Conservation (phyloP, 2,888 invertebrate species). For the Acanthacorydalis orientalis region DNA sequence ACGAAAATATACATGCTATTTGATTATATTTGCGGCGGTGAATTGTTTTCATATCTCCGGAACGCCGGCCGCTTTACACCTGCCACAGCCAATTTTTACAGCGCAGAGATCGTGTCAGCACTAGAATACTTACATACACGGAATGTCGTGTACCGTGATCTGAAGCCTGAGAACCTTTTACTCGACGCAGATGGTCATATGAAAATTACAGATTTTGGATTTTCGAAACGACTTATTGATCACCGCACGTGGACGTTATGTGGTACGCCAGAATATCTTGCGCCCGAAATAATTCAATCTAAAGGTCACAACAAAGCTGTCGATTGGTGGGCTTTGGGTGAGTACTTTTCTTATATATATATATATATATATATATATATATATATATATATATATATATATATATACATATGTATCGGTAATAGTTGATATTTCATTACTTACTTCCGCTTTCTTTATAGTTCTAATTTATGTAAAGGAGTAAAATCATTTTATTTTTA, state of each 20-base stretch:
- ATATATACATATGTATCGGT: too few species aligned
- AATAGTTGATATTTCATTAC: too few species aligned
- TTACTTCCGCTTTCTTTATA: too few species aligned
- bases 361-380: not conserved
- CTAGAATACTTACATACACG: conserved; percentile 85
- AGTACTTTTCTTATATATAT: conserved; percentile 14
- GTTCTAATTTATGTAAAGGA: too few species aligned
- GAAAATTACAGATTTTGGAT: conserved; percentile 96
- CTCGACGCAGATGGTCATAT: conserved; percentile 86
- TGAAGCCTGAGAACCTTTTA: conserved; percentile 89
- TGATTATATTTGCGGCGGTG: conserved; percentile 93
- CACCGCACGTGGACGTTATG: conserved; percentile 86
- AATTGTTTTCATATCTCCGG: conserved; percentile 87
- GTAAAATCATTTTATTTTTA: too few species aligned
- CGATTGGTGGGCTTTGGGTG: conserved; percentile 97
- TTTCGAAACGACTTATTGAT: conserved; percentile 86
- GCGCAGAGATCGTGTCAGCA: conserved; percentile 85
- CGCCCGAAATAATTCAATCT: conserved; percentile 92
- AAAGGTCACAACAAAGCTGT: conserved; percentile 97
- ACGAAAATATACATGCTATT: conserved; percentile 91
- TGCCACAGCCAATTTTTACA: conserved; percentile 79
- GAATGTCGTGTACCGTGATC: conserved; percentile 50
- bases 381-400: too few species aligned
- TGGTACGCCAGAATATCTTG: conserved; percentile 94
- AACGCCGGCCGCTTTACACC: conserved; percentile 82